Evolutionary conservation across 2,797 vertebrate species (phyloP), one percentile per base, ranked within the genome.

Genomic region (Sebastes taczanowskii): DNA sequence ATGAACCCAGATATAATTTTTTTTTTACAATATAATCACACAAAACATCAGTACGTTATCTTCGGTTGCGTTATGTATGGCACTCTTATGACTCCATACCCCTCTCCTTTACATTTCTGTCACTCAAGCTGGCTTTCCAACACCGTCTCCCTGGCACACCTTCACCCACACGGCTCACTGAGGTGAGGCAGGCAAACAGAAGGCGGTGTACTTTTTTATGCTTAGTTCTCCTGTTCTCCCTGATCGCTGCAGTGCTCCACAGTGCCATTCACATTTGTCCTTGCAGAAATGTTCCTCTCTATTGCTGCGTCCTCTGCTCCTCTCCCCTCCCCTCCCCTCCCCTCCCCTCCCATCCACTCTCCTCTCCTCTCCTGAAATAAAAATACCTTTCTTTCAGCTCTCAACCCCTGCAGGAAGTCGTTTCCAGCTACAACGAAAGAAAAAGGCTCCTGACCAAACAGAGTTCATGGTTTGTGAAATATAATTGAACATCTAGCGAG

Each of bases 171-270:
- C n/a, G 58, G 34, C 56, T 23, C 20, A 49, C 22, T 53, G 18
- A 84, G 71, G 71, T 69, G 71, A 78, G 11, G 58, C 65, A 56
- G 27, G 61, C 55, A 80, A 82, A 58, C 49, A 64, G n/a, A 80
- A 42, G 34, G 58, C 22, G 22, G 30, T 68, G 75, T 74, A 81
- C 23, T 78, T 83, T 74, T 30, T 85, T 74, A 67, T 85, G 78
- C 83, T 82, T 84, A 70, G 78, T 83, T 89, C 74, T 76, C 53
- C 67, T 67, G 60, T 84, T 86, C 73, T 35, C 22, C 67, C 63
- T 49, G 32, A 67, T 72, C 6, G 25, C 83, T 82, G 88, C 81
- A 82, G 77, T 68, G 65, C 67, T 67, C 60, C 20, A 77, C 75
- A 64, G 29, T 65, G 59, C 42, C 74, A 49, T 34, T 81, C 63